Conservation (phyloP, 2,888 invertebrate genomes). For the Piscicola geometra region DNA sequence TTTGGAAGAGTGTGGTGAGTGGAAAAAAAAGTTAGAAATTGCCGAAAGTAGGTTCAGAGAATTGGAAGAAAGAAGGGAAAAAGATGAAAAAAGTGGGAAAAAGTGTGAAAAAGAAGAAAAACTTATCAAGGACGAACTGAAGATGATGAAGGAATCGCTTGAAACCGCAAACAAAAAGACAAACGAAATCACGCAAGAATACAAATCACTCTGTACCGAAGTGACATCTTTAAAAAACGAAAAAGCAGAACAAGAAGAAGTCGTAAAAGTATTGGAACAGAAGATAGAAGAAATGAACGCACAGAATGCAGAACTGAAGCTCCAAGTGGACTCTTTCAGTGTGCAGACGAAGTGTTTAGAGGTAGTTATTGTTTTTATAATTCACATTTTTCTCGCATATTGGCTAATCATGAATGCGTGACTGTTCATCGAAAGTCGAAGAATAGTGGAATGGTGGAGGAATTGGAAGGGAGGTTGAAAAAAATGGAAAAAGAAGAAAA, state of each 20-base stretch:
- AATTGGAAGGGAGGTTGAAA: not conserved
- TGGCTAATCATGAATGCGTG: not conserved
- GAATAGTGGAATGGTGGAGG: not conserved
- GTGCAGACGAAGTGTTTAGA: not conserved
- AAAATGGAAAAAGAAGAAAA: conserved; percentile 2
- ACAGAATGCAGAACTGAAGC: not conserved
- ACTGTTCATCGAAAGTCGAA: not conserved
- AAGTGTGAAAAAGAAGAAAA: not conserved
- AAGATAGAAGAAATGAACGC: not conserved
- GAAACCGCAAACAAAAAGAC: not conserved
- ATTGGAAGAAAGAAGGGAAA: conserved; percentile 3
- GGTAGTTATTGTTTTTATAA: not conserved
- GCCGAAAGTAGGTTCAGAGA: too few relatives aligned
- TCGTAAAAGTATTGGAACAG: not conserved
- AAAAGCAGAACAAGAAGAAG: not conserved
- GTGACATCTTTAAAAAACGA: not conserved
- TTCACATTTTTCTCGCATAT: not conserved
- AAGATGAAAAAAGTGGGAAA: not conserved
- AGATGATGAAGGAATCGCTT: not conserved
- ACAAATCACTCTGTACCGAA: not conserved
- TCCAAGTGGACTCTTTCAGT: not conserved
- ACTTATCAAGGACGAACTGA: not conserved
- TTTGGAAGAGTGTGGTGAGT: conserved; percentile 4
- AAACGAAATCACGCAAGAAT: not conserved
- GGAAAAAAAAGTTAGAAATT: conserved; percentile 2